Percentiles rank a stretch among this genome's conserved stretches.
Evolutionary conservation across 2,888 invertebrate species (phyloP).

Genomic region (Pyrrhia umbra): DNA sequence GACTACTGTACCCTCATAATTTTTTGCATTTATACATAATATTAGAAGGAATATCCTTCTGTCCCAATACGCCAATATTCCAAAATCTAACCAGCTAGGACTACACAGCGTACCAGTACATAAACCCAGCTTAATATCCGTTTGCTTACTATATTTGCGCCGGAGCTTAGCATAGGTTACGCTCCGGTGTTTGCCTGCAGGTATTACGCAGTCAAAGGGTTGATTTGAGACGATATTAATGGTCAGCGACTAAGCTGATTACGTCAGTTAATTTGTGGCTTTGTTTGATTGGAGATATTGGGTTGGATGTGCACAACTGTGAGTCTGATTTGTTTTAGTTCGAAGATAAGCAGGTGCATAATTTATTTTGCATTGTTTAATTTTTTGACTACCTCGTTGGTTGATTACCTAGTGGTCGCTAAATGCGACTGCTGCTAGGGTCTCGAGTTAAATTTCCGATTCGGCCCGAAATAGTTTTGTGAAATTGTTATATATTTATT

Average conservation of each 20-base stretch:
- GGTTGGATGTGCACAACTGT: neutral
- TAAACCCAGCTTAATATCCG: constrained; percentile 82
- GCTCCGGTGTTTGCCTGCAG: constrained; percentile 75
- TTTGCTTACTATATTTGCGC: constrained; percentile 86
- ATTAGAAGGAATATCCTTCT: too few relatives aligned
- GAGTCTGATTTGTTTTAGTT: neutral
- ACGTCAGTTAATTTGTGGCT: constrained; percentile 77
- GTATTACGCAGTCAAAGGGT: constrained; percentile 77
- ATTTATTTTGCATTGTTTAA: too few relatives aligned
- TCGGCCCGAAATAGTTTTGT: too few relatives aligned
- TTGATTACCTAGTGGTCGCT: too few relatives aligned
- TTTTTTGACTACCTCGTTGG: too few relatives aligned
- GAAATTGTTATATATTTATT: too few relatives aligned
- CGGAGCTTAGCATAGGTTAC: constrained; percentile 77
- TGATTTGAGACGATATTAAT: constrained; percentile 71
- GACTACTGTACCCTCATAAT: too few relatives aligned
- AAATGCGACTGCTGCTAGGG: too few relatives aligned
- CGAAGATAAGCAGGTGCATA: neutral
- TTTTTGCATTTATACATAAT: too few relatives aligned
- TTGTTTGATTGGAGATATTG: constrained; percentile 50
- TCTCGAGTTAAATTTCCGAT: too few relatives aligned
- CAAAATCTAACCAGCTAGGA: constrained; percentile 13
- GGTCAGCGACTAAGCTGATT: constrained; percentile 73
- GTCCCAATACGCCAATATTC: constrained; percentile 1
- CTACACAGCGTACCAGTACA: constrained; percentile 66